Evolutionary conservation across 2,113 vertebrate species (phyloP), one percentile per base, ranked within the genome.

Genomic region (Corythornis madagascariensis): DNA sequence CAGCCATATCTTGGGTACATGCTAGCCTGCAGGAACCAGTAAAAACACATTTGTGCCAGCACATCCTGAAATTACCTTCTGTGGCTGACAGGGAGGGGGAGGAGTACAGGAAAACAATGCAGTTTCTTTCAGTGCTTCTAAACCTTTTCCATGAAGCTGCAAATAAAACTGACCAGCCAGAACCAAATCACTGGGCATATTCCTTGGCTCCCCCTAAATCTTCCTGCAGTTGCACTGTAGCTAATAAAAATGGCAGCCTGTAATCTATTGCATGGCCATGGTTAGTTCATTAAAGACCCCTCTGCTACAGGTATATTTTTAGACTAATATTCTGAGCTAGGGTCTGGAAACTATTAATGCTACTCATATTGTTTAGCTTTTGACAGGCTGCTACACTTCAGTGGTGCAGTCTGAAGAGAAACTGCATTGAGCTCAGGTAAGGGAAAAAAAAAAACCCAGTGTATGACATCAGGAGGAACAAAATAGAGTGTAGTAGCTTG

Each of bases 281-380:
- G 48, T 53, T 63, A 85, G 50, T 83, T 83, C 57, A 90, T 35
- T 77, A 69, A n/a, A 40, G 59, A 35, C 14, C 5, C 29, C 43
- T 93, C 64, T 77, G 45, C 45, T 77, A 38, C 13, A 16, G 13
- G 18, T 26, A 4, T 78, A 64, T 94, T 93, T 83, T 92, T 90
- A 88, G 45, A 61, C 31, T 53, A 38, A 57, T 90, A 56, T 89
- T 94, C 70, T 83, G 59, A 90, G 56, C 16, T 70, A 20, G 48
- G 82, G 43, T 92, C 33, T 88, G 88, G 83, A 95, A 95, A 88
- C 74, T 86, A 94, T 89, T 67, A 81, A 47, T 26, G 31, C 9
- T 43, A 9, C 0, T 4, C 7, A 11, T 79, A 29, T 86, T 93
- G 45, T 72, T 88, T 78, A 79, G 71, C 19, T 91, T 95, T 92